These are phyloP conservation scores for Eupithecia subumbrata DNA, from an alignment of 2,888 invertebrate species.

Conservation along the genomic window DNA sequence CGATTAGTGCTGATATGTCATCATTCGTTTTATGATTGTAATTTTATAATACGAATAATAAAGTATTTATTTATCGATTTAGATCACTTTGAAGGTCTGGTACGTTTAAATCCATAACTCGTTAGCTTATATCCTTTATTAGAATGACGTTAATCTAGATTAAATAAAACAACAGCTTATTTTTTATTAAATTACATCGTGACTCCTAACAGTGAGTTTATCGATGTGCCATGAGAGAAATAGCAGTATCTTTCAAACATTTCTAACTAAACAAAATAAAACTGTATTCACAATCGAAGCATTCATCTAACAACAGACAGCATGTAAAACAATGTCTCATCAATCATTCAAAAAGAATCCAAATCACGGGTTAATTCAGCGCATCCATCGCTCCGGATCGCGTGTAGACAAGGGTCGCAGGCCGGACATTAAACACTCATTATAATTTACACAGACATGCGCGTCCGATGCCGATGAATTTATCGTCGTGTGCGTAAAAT, in stretches of 20 bases:
- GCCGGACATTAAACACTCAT: constrained; percentile 74
- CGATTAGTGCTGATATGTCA: too few relatives aligned
- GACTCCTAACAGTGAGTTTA: neutral
- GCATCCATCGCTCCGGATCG: constrained; percentile 39
- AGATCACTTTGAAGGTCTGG: too few relatives aligned
- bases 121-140: too few relatives aligned
- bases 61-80: too few relatives aligned
- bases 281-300: neutral
- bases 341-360: constrained; percentile 21
- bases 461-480: constrained; percentile 74
- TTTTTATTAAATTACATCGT: too few relatives aligned
- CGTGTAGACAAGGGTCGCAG: constrained; percentile 45
- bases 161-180: too few relatives aligned
- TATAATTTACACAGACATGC: constrained; percentile 78
- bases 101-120: too few relatives aligned
- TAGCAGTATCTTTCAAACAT: neutral
- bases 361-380: constrained; percentile 23
- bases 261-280: neutral
- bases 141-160: too few relatives aligned
- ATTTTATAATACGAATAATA: too few relatives aligned
- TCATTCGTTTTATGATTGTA: too few relatives aligned
- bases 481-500: constrained; percentile 74
- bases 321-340: constrained; percentile 14
- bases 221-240: neutral
- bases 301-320: neutral